These are phyloP conservation scores for Caenorhabditis sp. DNA, from an alignment of 2,888 invertebrate genomes.

Conservation along the genomic window DNA sequence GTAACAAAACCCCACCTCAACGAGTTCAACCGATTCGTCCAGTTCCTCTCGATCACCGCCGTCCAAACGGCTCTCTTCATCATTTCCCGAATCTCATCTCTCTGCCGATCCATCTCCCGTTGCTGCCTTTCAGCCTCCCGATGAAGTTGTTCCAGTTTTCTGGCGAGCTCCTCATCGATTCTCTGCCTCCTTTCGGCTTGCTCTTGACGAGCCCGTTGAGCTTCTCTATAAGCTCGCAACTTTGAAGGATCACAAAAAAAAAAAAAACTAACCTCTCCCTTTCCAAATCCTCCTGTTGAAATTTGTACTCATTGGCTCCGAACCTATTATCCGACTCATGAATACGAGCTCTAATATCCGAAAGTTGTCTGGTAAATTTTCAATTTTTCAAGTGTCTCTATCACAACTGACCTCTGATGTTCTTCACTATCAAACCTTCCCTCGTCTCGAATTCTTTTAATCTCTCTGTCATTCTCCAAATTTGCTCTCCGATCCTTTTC, in stretches of 20 bases:
- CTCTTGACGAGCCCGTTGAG: background rate
- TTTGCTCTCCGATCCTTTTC: background rate
- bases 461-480: background rate
- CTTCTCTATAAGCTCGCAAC: slow-evolving; percentile 18
- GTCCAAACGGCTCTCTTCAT: slow-evolving; percentile 36
- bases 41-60: slow-evolving; percentile 35
- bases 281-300: background rate
- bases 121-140: slow-evolving; percentile 6
- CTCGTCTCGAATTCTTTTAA: background rate
- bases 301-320: background rate
- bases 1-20: slow-evolving; percentile 4
- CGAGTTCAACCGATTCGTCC: slow-evolving; percentile 31
- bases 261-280: background rate
- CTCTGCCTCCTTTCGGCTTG: background rate
- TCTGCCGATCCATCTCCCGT: slow-evolving; percentile 6
- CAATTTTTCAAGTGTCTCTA: background rate
- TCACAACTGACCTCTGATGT: background rate
- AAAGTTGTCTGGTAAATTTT: background rate
- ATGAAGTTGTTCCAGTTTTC: background rate
- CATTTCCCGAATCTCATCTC: background rate
- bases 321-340: background rate
- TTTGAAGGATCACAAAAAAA: background rate
- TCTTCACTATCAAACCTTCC: background rate
- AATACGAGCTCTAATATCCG: background rate
- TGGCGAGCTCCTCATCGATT: slow-evolving; percentile 4